Percentiles rank a stretch among this genome's conserved stretches.
Conservation (phyloP, 2,888 invertebrate species). For the Drosophila yooni region DNA sequence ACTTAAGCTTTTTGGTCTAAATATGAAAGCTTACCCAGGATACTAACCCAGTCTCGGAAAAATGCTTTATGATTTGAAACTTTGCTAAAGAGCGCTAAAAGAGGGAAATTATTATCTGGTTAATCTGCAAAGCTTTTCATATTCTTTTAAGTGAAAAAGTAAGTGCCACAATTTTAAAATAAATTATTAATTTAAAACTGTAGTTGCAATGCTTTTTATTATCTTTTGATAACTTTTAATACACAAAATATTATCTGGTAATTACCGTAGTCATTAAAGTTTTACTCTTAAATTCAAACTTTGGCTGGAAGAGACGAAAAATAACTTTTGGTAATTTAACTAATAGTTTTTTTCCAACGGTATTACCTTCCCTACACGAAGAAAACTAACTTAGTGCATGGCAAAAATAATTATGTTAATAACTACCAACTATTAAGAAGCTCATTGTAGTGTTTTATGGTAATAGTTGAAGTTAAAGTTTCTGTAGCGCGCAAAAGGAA, state of each 20-base stretch:
- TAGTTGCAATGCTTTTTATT: neutral
- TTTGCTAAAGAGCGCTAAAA: neutral
- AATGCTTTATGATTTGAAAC: neutral
- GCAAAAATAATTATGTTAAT: slow-evolving; percentile 68
- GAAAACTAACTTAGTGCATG: slow-evolving; percentile 7
- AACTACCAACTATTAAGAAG: slow-evolving; percentile 65
- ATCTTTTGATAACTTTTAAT: neutral
- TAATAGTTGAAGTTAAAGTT: slow-evolving; percentile 30
- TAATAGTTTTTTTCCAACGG: slow-evolving; percentile 25
- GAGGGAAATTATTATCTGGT: neutral
- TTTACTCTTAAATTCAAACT: slow-evolving; percentile 13
- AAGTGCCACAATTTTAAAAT: slow-evolving; percentile 5
- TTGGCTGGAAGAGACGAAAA: slow-evolving; percentile 1
- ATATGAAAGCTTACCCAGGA: neutral
- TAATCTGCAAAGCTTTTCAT: neutral
- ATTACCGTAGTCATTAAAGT: slow-evolving; percentile 29
- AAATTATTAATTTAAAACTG: slow-evolving; percentile 9
- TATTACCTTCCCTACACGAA: slow-evolving; percentile 5
- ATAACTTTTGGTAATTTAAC: slow-evolving; percentile 25
- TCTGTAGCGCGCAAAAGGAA: slow-evolving; percentile 14
- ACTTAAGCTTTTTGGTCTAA: slow-evolving; percentile 4
- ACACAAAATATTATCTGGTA: slow-evolving; percentile 20
- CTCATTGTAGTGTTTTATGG: slow-evolving; percentile 60
- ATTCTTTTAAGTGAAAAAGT: neutral
- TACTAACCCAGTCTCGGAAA: neutral